A percentile compares a stretch with the other conserved stretches of the same genome.
Conservation (phyloP, 2,888 invertebrate genomes). For the Cephalotes varians region DNA sequence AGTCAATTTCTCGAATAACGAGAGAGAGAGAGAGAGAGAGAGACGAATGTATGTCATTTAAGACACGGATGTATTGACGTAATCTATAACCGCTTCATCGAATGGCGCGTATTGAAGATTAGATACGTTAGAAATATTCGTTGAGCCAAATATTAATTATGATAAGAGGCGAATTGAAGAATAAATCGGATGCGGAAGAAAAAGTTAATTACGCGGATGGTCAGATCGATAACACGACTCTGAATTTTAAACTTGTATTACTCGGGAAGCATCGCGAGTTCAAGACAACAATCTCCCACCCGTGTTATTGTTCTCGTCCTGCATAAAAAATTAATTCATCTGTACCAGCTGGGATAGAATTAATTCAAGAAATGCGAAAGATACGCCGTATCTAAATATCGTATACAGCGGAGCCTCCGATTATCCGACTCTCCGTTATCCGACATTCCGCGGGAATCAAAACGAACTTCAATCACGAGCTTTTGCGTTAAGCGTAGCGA, state of each 20-base stretch:
- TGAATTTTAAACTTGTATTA: background rate
- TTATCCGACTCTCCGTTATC: conserved; percentile 15
- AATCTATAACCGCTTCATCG: background rate
- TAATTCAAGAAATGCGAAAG: background rate
- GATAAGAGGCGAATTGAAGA: background rate
- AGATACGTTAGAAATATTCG: background rate
- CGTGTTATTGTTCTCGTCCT: background rate
- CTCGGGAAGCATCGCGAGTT: background rate
- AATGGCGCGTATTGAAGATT: background rate
- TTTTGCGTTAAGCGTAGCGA: background rate
- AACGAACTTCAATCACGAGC: conserved; percentile 2
- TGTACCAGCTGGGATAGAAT: background rate
- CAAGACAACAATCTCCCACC: background rate
- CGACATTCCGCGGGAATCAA: background rate
- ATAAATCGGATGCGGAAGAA: background rate
- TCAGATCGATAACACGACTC: background rate
- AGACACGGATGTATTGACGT: too few relatives aligned
- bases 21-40: background rate
- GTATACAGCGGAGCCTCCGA: background rate
- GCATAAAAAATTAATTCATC: background rate
- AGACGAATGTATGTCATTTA: background rate
- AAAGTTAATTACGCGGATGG: background rate
- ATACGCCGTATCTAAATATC: background rate
- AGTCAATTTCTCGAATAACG: background rate
- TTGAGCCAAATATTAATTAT: background rate